A percentile compares a stretch with the other conserved stretches of the same genome.
Evolutionary conservation across 2,113 vertebrate species (phyloP).

Genomic region (Crypturellus undulatus): DNA sequence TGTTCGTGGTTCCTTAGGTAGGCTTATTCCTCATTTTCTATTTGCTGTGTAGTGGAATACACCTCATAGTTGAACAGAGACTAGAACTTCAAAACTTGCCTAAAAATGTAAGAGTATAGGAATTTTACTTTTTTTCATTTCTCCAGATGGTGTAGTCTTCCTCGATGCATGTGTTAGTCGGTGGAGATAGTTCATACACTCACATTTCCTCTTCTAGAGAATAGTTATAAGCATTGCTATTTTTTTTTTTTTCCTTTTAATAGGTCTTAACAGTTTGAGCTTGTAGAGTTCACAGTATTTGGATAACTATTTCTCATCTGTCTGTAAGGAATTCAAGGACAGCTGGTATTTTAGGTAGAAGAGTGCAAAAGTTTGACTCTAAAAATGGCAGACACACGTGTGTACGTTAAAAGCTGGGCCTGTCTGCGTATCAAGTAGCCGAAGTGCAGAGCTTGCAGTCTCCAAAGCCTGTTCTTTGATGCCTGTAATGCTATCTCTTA

Average conservation of each 20-base stretch:
- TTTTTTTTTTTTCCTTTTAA: background rate
- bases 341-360: background rate
- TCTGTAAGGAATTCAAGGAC: background rate
- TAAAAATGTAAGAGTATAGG: background rate
- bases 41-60: accelerated
- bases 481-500: background rate
- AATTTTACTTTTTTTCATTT: background rate
- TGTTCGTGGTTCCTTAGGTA: background rate
- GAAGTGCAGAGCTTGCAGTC: background rate
- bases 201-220: background rate
- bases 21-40: background rate
- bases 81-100: background rate
- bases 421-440: accelerated
- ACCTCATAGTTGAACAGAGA: background rate
- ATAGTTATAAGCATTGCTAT: background rate
- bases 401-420: background rate
- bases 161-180: background rate
- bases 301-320: background rate
- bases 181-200: background rate
- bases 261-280: background rate
- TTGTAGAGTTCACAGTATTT: background rate
- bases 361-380: background rate
- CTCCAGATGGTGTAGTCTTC: background rate
- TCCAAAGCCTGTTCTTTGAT: background rate
- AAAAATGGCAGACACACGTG: background rate